A percentile compares a stretch with the other conserved stretches of the same genome.
Conservation (phyloP, 2,113 vertebrate species). For the Brienomyrus brachyistius region DNA sequence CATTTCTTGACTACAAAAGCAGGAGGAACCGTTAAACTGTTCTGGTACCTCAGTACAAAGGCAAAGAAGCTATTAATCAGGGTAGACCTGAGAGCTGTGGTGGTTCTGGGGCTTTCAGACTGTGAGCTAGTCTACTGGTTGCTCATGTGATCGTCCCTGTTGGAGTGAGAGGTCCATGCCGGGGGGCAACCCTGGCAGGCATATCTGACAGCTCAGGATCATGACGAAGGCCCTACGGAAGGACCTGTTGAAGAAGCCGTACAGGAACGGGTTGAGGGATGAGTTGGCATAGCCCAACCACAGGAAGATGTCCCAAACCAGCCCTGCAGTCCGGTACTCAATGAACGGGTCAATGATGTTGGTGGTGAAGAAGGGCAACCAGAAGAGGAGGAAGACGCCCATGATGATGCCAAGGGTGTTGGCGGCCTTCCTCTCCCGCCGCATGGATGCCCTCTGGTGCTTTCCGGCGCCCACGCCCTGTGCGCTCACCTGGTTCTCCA, state of each 20-base stretch:
- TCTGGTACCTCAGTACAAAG: background rate
- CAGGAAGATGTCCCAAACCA: conserved; percentile 63
- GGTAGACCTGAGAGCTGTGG: background rate
- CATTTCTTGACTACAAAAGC: background rate
- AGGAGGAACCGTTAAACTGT: background rate
- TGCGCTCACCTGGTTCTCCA: conserved; percentile 61
- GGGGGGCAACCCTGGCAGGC: conserved; percentile 46
- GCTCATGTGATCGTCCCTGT: conserved; percentile 44
- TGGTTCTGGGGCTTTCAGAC: background rate
- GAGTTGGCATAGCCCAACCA: conserved; percentile 72
- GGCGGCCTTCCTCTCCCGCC: conserved; percentile 62
- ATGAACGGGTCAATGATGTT: conserved; percentile 68
- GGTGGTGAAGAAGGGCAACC: conserved; percentile 67
- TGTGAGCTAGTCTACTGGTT: conserved; percentile 26
- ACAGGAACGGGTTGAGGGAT: conserved; percentile 68
- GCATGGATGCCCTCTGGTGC: conserved; percentile 57
- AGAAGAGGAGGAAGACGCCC: conserved; percentile 66
- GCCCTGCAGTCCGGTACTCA: conserved; percentile 54
- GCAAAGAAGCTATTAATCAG: background rate
- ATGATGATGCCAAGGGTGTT: conserved; percentile 72
- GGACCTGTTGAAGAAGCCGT: conserved; percentile 63
- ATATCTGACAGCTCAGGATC: conserved; percentile 64
- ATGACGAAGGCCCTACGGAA: conserved; percentile 65
- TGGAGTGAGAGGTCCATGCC: conserved; percentile 60
- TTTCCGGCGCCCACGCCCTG: conserved; percentile 53